These are phyloP conservation scores for Rhaphigaster nebulosa DNA, from an alignment of 2,888 invertebrate genomes.

Conservation along the genomic window DNA sequence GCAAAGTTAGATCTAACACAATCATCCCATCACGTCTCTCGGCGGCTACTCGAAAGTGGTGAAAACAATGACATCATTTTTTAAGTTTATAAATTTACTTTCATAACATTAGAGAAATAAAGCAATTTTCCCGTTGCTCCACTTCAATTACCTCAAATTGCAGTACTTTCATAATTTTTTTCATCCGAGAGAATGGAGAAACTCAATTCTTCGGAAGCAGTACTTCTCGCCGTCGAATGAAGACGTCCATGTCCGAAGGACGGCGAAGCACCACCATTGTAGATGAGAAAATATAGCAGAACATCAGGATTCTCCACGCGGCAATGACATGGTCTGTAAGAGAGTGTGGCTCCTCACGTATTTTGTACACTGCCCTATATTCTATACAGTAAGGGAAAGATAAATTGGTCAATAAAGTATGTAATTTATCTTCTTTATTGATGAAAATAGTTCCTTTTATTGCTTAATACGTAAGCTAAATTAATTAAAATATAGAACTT, in stretches of 20 bases:
- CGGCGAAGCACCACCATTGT: conserved; percentile 3
- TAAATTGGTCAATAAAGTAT: too few species aligned
- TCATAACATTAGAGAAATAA: background rate
- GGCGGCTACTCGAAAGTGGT: background rate
- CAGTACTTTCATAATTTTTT: background rate
- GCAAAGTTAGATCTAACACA: too few species aligned
- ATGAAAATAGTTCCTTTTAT: too few species aligned
- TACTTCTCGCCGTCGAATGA: background rate
- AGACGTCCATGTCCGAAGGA: background rate
- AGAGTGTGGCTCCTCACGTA: background rate
- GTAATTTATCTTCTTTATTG: too few species aligned
- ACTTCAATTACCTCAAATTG: background rate
- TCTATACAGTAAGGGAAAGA: background rate
- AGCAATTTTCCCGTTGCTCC: background rate
- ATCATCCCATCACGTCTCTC: too few species aligned
- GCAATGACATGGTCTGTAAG: background rate
- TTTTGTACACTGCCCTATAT: background rate
- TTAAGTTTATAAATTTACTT: background rate
- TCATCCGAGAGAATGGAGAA: background rate
- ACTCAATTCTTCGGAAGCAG: background rate
- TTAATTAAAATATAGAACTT: too few species aligned
- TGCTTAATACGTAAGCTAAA: too few species aligned
- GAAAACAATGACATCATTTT: background rate
- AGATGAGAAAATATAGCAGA: conserved; percentile 26
- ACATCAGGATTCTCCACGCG: conserved; percentile 4